Base-by-base conservation (phyloP, 2,797 vertebrate genomes). In the Myotis vivesi region DNA sequence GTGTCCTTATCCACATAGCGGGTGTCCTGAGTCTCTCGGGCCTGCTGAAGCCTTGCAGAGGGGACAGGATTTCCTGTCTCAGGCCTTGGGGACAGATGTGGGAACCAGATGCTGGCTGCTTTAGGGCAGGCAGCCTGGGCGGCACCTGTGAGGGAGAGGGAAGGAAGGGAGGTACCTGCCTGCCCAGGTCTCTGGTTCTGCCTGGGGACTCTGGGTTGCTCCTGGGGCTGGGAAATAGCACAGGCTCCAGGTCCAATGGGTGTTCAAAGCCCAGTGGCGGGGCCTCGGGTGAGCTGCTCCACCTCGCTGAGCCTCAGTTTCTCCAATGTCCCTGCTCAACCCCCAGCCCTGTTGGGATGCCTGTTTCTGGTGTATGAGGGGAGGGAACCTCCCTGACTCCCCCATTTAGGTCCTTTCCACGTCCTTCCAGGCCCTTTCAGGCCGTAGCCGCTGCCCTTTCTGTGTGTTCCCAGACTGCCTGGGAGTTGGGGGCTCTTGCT, bases 161-260 rank as follows among this genome's bases (percentile, higher is more conserved):
- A 2, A 6, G 3, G 13, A 2, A 22, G 38, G 36, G n/a, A 9
- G 73, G 15, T 1, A 1, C 36, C 20, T 1, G 25, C 20, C 13
- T 1, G 33, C 16, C 28, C 1, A 0, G 5, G 44, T 25, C 41
- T 44, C 77, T 84, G 81, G 7, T 68, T 33, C 49, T 41, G 69
- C 15, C 49, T 3, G 28, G 16, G 66, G 23, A 4, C 69, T 33
- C 12, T n/a, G 49, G 71, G 36, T 81, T 25, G 28, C 19, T 44
- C 16, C 57, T 13, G 38, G 46, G 23, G 8, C 72, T 10, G 16
- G 44, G 17, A 46, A 5, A 20, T 25, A 30, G 68, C 62, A 25
- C 1, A 4, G 22, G 2, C 7, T 73, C 64, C 9, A 0, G 11
- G 36, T 33, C 81, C 11, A 22, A 57, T 0, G 23, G n/a, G 38